Base-by-base conservation (phyloP, 2,888 invertebrate species). In the Exephanes ischioxanthus region DNA sequence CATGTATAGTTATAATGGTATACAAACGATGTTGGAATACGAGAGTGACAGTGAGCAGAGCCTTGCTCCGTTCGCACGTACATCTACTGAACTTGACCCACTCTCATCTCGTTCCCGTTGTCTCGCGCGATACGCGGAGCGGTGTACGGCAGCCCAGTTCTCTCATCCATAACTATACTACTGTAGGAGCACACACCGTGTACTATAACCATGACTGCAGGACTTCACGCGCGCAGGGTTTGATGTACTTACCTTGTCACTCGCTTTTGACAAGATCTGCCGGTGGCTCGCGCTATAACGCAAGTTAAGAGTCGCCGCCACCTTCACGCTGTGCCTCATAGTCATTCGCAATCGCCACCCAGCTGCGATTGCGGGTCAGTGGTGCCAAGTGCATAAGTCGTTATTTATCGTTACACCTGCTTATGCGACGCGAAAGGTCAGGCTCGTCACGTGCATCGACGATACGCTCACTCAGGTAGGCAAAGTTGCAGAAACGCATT, bases 11-110 rank as follows among this genome's bases (percentile, higher is more conserved):
- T 16, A 73, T 73, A 37, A 72, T 75, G 72, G 72, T 48, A 61
- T 19, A 72, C 71, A 58, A 81, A 84, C 84, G 76, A 73, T 26
- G 61, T 63, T 63, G 45, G 84, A 86, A 86, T 89, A 90, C 87
- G 90, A 90, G 89, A 91, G 88, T 79, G 85, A 90, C 88, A 89
- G 90, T 90, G 86, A 85, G 87, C 87, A 45, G 53, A 84, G 48
- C 61, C 48, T 78, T 90, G 89, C 88, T 89, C 87, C 87, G 87
- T 87, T 87, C 19, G 48, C 89, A 89, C 88, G 88, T 90, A 88
- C 87, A 79, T 80, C 80, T 61, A 30, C 68, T 91, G 89, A 91
- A 91, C 91, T 91, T 91, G 91, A 91, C 91, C 91, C 83, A 91
- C 90, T 91, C 88, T 90, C 88, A 72, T 77, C 77, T 68, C 72